Percentiles rank a stretch among this genome's conserved stretches.
Conservation (phyloP, 2,888 invertebrate species). For the Tipula lateralis region DNA sequence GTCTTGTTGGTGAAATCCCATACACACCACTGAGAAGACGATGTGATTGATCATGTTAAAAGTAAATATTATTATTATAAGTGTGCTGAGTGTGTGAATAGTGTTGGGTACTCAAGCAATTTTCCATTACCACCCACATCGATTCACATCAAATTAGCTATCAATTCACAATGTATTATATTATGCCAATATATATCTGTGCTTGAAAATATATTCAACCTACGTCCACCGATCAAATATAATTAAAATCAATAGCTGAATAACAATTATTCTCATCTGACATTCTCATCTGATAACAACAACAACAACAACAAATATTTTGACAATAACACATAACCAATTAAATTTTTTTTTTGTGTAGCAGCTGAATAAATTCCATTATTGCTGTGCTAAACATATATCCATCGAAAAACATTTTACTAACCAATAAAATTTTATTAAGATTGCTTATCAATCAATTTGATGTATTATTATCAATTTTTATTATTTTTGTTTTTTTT, state of each 20-base stretch:
- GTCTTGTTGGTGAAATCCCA: no score
- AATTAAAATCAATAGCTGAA: neutral
- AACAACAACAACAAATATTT: neutral
- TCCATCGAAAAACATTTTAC: neutral
- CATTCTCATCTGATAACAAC: neutral
- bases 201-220: neutral
- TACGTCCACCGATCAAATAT: neutral
- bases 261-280: neutral
- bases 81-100: no score
- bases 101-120: neutral
- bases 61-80: no score
- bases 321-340: conserved; percentile 1
- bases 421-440: neutral
- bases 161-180: neutral
- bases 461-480: conserved; percentile 24
- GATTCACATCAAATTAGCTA: neutral
- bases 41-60: no score
- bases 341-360: neutral
- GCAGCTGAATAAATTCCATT: conserved; percentile 1
- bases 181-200: neutral
- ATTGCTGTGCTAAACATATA: neutral
- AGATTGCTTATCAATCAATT: conserved; percentile 24
- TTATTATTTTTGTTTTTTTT: neutral
- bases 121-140: neutral
- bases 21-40: no score